Evolutionary conservation across 1,140 invertebrate genomes (phyloP).

Genomic region (Lordiphosa mommai): DNA sequence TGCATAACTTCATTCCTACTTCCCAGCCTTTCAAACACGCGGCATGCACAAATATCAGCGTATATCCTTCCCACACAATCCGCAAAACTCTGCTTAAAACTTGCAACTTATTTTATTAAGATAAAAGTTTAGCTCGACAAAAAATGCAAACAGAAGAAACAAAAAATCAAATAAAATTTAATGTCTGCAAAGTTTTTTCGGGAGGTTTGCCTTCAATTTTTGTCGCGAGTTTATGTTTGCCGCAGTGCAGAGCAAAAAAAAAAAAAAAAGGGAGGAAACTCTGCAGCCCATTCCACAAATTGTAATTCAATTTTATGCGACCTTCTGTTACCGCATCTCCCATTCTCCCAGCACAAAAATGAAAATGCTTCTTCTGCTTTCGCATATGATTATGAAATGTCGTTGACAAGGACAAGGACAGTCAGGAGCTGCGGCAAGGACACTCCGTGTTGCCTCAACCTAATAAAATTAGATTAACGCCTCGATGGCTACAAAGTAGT

Average conservation of each 20-base stretch:
- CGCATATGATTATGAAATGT: conserved; percentile 72
- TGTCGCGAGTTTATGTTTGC: conserved; percentile 53
- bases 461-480: conserved; percentile 74
- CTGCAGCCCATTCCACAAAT: conserved; percentile 5
- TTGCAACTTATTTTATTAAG: conserved; percentile 75
- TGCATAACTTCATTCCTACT: neutral
- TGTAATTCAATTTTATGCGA: conserved; percentile 77
- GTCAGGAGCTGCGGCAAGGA: conserved; percentile 4
- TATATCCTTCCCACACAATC: neutral
- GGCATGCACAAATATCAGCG: conserved; percentile 6
- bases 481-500: conserved; percentile 35
- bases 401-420: conserved; percentile 3
- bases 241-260: conserved; percentile 55
- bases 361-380: conserved; percentile 3
- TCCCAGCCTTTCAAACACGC: neutral
- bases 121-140: conserved; percentile 56
- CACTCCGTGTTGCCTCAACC: conserved; percentile 11
- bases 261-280: neutral
- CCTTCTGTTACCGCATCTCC: conserved; percentile 62
- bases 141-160: conserved; percentile 13
- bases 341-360: neutral
- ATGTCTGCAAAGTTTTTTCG: conserved; percentile 70
- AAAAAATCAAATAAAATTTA: conserved; percentile 74
- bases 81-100: conserved; percentile 49
- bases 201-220: conserved; percentile 32